Evolutionary conservation across 2,888 invertebrate genomes (phyloP), one percentile per base, ranked within the genome.

Genomic region (Cheilosia vulpina): DNA sequence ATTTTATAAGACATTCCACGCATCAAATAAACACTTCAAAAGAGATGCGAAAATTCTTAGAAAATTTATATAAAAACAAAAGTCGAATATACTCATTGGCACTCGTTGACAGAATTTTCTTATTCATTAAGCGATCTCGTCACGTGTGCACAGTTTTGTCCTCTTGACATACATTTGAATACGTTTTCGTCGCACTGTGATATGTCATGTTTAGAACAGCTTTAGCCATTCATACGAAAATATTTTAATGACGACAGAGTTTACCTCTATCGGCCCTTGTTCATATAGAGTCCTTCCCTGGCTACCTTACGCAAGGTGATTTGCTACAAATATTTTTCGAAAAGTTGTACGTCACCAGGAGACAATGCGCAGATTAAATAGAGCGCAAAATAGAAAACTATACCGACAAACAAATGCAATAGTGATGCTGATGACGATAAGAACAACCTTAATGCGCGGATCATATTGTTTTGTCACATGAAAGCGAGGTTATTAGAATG

Each of bases 161-260:
- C 57, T 73, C 83, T 83, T 83, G 83, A 83, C 83, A 83, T 52
- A 83, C 21, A 79, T 83, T 73, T 55, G 47, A 78, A 65, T 72
- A 65, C 41, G 58, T 43, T 66, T 24, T 43, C 73, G 9, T 69
- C 38, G 53, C 57, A 31, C 34, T 45, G 38, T 34, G 34, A 34
- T 72, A 52, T 62, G 5, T 55, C 38, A 57, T 34, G 47, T 57
- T 19, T 21, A 47, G 24, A n/a, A 27, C 57, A 65, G 58, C 34
- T 55, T 19, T 19, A 7, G n/a, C 38, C 13, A 24, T 24, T 38
- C 38, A 38, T 13, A 38, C 38, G 13, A 38, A 38, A 13, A 38
- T 4, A 47, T 6, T 41, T 17, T 68, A 58, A 43, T 71, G 71
- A 71, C 71, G 71, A 71, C 71, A 71, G 52, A 19, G 5, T 41